Base-by-base conservation (phyloP, 2,888 invertebrate species). In the Pollenia angustigena region DNA sequence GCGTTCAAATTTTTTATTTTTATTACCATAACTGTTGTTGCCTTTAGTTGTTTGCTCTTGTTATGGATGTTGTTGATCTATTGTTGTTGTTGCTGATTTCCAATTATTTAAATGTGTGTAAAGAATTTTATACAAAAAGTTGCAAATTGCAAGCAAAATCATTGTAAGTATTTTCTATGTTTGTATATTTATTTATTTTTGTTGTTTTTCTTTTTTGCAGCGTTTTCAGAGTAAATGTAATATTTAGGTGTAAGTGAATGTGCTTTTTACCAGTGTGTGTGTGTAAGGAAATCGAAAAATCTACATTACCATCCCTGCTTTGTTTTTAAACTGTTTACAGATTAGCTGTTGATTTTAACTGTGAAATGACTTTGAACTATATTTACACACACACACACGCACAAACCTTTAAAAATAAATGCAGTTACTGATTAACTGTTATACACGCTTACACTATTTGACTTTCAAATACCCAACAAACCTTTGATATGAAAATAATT, bases 321-420 rank as follows among this genome's bases (percentile, higher is more conserved):
- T 7, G 52, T 46, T 82, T 40, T 48, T 12, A 9, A 52, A 54
- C 16, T 72, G n/a, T 56, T 54, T 69, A 62, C 42, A 81, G 72
- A 81, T 72, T 72, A 75, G 56, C 78, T 68, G 64, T 16, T 60
- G 52, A 60, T 74, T 81, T 81, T 42, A 72, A 50, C 66, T 46
- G 46, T 68, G 72, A 72, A 85, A 62, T 85, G 78, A 72, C 85
- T 78, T 76, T 81, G 66, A 76, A 81, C 79, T 75, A 81, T 66
- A 72, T 81, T 69, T 18, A 56, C 54, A 75, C 11, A 74, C 40
- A 44, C 23, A 74, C n/a, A 66, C 56, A 4, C 50, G 16, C 42
- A 50, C 40, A 66, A 32, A 58, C 54, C 66, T 40, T 54, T 52
- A 32, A 32, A 2, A 32, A 32, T 32, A 32, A 32, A 75, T 71